A percentile compares a stretch with the other conserved stretches of the same genome.
These are phyloP conservation scores for Sphinx pinastri DNA, from an alignment of 2,888 invertebrate species.

Conservation along the genomic window DNA sequence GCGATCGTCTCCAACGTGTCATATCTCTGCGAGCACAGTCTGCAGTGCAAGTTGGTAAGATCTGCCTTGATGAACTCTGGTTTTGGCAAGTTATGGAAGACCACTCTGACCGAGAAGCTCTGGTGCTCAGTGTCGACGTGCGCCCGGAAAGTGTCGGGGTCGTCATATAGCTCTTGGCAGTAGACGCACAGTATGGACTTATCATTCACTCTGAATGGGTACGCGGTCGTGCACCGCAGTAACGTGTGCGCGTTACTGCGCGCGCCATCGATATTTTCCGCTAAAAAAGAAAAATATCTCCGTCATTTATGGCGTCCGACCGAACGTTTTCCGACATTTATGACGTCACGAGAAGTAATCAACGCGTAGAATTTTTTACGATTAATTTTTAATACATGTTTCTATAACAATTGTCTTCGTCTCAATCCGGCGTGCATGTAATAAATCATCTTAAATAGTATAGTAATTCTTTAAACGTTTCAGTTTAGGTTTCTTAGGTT, in stretches of 20 bases:
- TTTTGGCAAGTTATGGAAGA: conserved; percentile 69
- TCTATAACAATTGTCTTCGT: not conserved
- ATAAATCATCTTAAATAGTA: not conserved
- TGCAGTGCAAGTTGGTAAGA: conserved; percentile 63
- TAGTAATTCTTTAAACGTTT: not conserved
- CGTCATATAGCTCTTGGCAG: conserved; percentile 71
- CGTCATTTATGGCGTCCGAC: conserved; percentile 21
- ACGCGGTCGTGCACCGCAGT: conserved; percentile 71
- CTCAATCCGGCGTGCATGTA: not conserved
- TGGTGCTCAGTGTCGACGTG: conserved; percentile 70
- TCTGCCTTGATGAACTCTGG: conserved; percentile 73
- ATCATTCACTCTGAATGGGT: conserved; percentile 75
- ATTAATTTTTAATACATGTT: not conserved
- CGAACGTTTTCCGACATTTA: conserved; percentile 1
- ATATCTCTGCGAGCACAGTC: conserved; percentile 53
- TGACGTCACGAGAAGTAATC: not conserved
- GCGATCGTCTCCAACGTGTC: conserved; percentile 56
- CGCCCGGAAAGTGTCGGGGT: conserved; percentile 60
- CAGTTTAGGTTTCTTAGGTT: not conserved
- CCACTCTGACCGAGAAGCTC: conserved; percentile 64
- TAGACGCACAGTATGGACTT: conserved; percentile 75
- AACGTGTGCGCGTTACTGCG: conserved; percentile 71
- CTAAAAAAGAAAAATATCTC: conserved; percentile 71
- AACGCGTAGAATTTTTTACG: not conserved
- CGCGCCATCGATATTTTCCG: conserved; percentile 66